Conservation (phyloP, 1,140 invertebrate genomes). For the Diorhabda sublineata region DNA sequence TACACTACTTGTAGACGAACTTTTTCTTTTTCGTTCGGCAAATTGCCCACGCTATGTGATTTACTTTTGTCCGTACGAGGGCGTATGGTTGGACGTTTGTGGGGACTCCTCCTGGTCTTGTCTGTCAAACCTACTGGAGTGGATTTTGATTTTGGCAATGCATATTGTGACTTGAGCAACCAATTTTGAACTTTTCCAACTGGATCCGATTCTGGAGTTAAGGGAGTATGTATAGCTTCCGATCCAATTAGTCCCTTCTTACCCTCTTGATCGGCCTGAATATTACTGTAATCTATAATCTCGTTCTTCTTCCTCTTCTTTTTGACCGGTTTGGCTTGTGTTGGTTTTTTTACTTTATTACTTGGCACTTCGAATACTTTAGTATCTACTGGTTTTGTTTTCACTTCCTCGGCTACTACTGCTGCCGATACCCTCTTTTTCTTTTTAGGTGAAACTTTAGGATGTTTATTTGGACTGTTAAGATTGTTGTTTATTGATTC, state of each 20-base stretch:
- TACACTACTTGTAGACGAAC: conserved; percentile 77
- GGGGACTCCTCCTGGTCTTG: conserved; percentile 39
- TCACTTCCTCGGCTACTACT: conserved; percentile 35
- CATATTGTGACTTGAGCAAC: conserved; percentile 64
- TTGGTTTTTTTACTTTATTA: conserved; percentile 45
- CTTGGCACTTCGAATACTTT: conserved; percentile 32
- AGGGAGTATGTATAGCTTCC: conserved; percentile 39
- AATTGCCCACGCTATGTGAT: conserved; percentile 44
- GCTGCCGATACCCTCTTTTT: conserved; percentile 42
- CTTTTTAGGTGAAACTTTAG: conserved; percentile 44
- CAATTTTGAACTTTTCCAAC: conserved; percentile 79
- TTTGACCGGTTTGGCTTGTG: conserved; percentile 48
- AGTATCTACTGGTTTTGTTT: conserved; percentile 35
- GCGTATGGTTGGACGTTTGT: conserved; percentile 44
- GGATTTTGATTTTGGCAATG: conserved; percentile 65
- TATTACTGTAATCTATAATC: conserved; percentile 72
- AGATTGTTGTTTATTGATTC: conserved; percentile 46
- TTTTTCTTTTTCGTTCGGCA: conserved; percentile 58
- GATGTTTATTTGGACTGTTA: conserved; percentile 47
- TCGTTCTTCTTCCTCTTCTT: conserved; percentile 59
- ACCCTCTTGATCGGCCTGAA: conserved; percentile 54
- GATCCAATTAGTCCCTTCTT: conserved; percentile 41
- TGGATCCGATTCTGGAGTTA: conserved; percentile 58
- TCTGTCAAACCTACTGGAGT: conserved; percentile 62
- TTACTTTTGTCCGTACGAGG: conserved; percentile 47